phyloP scores from a whole-genome alignment of 2,113 vertebrate genomes.

The Oreochromis tanganicae region DNA sequence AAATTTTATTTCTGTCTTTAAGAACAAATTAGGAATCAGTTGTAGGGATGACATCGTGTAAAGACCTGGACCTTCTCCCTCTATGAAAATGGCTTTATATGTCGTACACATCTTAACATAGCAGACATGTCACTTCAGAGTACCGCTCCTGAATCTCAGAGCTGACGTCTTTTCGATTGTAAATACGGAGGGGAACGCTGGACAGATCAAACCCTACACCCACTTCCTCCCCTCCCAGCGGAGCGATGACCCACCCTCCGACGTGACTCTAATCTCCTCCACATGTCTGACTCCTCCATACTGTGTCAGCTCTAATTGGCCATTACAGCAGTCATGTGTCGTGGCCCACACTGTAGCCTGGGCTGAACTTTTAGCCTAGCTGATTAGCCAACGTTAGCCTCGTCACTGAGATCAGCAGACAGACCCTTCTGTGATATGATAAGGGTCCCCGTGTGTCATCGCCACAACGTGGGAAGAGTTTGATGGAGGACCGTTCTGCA shows the following conservation, averaged over 20 bases:
- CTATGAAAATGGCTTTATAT: not conserved
- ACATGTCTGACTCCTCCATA: not conserved
- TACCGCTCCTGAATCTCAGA: not conserved
- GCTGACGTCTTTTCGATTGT: not conserved
- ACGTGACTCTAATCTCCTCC: slow-evolving; percentile 8
- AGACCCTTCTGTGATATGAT: not conserved
- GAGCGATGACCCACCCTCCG: not conserved
- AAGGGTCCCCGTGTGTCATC: not conserved
- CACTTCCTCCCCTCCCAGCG: not conserved
- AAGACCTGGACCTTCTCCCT: not conserved
- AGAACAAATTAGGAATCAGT: not conserved
- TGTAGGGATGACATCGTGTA: not conserved
- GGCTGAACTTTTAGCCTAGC: not conserved
- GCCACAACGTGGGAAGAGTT: not conserved
- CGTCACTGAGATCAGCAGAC: not conserved
- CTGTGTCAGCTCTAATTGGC: slow-evolving; percentile 37
- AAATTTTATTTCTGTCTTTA: not conserved
- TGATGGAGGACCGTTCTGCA: not conserved
- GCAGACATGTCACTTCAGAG: not conserved
- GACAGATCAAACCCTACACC: not conserved
- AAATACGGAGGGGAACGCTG: not conserved
- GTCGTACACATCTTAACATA: not conserved
- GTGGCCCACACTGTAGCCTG: not conserved
- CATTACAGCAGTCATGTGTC: slow-evolving; percentile 8
- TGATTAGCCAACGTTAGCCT: slow-evolving; percentile 22